Base-by-base conservation (phyloP, 2,888 invertebrate genomes). In the Perizoma flavofasciatum region DNA sequence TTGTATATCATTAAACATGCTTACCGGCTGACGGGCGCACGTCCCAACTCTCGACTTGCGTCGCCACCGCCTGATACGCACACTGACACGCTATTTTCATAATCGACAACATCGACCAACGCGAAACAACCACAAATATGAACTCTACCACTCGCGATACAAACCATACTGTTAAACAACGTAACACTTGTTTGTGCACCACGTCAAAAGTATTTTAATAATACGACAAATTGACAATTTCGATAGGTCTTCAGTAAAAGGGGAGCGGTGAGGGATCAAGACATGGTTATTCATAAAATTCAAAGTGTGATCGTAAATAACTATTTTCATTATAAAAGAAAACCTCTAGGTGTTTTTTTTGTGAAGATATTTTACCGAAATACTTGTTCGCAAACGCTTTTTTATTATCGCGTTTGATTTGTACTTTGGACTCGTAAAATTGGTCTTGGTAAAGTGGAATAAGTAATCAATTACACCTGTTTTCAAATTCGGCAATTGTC, bases 61-160 rank as follows among this genome's bases (percentile, higher is more conserved):
- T 51, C 45, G 45, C 46, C 39, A 59, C 61, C 58, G 39, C 37
- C 47, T 43, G 50, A 48, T 49, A 54, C 56, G 69, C 67, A 66
- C 70, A 55, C 55, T 80, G 82, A 85, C 83, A 79, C 73, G 79
- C 71, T 73, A 85, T 86, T 86, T 85, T 83, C 81, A 86, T 86
- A 86, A 86, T 86, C 83, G 78, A 73, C 72, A 73, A 61, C 67
- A 75, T 75, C 70, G 75, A 69, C 71, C 59, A 60, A 67, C 46
- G 9, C 1, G 35, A 10, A 45, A 47, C 43, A 10, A 60, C 45
- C 37, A 54, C 56, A 60, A 63, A 60, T 40, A 40, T 55, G 43
- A 55, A 63, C 62, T 45, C 50, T 60, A 65, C 5, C 10, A 4
- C 34, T 46, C 1, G 22, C 49, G 5, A 40, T 48, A 52, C 44